Evolutionary conservation across 92 coral and sea anemone genomes (phyloP), one percentile per base, ranked within the genome.

Genomic region (Paragorgia papillata): DNA sequence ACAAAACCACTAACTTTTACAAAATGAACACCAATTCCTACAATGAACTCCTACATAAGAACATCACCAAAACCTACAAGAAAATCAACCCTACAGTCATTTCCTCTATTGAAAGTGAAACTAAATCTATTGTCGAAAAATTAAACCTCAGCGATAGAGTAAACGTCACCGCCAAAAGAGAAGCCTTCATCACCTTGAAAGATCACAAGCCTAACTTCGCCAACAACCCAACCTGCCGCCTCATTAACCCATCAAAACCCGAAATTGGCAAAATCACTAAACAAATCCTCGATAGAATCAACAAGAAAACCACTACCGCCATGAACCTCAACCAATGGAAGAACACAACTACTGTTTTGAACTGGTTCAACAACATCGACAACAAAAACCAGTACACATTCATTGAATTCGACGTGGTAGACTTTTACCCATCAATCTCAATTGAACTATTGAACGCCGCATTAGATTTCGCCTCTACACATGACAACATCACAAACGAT

Each of bases 101-200:
- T 28, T 29, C 31, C 3, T 1, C 71, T 27, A 73, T 79, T 20
- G 59, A 71, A 69, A 65, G 28, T 33, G 84, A 84, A 27, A n/a
- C 65, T 25, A 69, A 61, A 14, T 0, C 29, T 0, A 77, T 79
- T 44, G 62, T 80, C 12, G 35, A 61, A 29, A 60, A 77, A 22
- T 84, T 57, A 32, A 50, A 28, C 32, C 44, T 84, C 31, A 35
- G 31, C 53, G 84, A 84, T 70, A 58, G 83, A 44, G 43, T 79
- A 20, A 73, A 79, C 19, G 58, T 27, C 30, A 67, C 46, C 59
- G 69, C 80, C 41, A 43, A 41, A 73, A 68, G 49, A 19, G 84
- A 51, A 79, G 88, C 84, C 18, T 76, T 83, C 56, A 41, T 66
- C 24, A 75, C 88, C 35, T 44, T 84, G 35, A 84, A 84, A 18